Evolutionary conservation across 2,797 vertebrate genomes (phyloP), one percentile per base, ranked within the genome.

Genomic region (Clamator glandarius): DNA sequence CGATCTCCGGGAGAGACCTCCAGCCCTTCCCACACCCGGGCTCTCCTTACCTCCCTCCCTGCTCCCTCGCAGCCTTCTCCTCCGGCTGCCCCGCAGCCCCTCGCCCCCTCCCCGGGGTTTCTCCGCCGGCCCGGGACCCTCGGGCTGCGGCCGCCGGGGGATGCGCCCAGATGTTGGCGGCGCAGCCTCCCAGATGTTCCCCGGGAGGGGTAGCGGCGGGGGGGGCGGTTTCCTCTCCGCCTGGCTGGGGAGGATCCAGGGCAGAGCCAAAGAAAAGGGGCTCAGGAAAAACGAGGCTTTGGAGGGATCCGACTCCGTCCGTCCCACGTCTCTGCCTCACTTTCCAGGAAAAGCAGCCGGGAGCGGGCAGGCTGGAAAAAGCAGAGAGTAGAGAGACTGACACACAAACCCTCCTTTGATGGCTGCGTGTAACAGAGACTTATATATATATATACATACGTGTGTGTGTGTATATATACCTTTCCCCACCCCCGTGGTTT

Each of bases 111-210:
- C 46, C 8, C 17, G 63, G 84, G 54, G 42, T 44, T 44, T 44
- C 42, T 15, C 42, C 18, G 15, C 42, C 42, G 42, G 8, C 42
- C 15, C 42, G 42, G 80, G 59, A 63, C 26, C 48, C 59, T 74
- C 33, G 91, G 29, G 91, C 72, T 20, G 93, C 36, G 16, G 46
- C 63, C n/a, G 51, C 75, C 39, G 72, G 13, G n/a, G 59, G 92
- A 90, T 74, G 87, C 63, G 61, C n/a, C 64, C 94, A 89, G 92
- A 92, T 94, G 92, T 89, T 91, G 0, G 84, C 80, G 29, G 28
- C 25, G 62, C 68, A 58, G 54, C 88, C 29, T 70, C 74, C 79
- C 92, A 94, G 93, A 90, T 89, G 95, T 63, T 92, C 26, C 81
- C 91, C 78, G 81, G 89, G 84, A 77, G 68, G 46, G 46, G 11